Percentiles rank a stretch among this genome's conserved stretches.
Evolutionary conservation across 2,797 vertebrate genomes (phyloP).

Genomic region (Halcyon leucocephala): DNA sequence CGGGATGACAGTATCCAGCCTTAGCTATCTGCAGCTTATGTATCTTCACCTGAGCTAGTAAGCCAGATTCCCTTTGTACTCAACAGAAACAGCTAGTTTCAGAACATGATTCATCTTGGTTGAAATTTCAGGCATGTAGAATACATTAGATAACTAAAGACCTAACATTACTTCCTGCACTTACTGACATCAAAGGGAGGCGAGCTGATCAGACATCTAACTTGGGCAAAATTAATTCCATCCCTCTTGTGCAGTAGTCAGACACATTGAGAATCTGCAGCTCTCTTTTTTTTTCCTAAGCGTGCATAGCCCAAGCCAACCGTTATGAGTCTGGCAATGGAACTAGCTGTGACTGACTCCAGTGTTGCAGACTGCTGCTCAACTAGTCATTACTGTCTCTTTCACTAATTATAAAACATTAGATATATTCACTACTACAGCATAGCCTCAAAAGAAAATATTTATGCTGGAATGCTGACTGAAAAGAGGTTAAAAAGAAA

Average conservation of each 20-base stretch:
- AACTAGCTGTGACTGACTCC: not conserved
- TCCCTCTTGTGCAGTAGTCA: not conserved
- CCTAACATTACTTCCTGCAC: not conserved
- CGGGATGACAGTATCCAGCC: not conserved
- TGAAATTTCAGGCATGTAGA: not conserved
- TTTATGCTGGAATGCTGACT: not conserved
- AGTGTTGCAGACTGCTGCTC: not conserved
- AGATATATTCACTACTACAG: not conserved
- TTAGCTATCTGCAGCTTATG: not conserved
- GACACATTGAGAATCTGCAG: not conserved
- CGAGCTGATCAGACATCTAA: not conserved
- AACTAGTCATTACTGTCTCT: not conserved
- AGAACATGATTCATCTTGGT: not conserved
- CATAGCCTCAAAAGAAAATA: not conserved
- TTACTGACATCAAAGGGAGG: slow-evolving; percentile 35
- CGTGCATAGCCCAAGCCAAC: not conserved
- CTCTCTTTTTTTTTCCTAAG: not conserved
- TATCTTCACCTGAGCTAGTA: not conserved
- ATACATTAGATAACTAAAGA: not conserved
- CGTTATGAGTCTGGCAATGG: not conserved
- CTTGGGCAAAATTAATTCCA: slow-evolving; percentile 20
- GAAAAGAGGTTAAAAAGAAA: not conserved
- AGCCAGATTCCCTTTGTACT: not conserved
- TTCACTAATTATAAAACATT: not conserved
- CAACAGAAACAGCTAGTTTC: not conserved